Evolutionary conservation across 92 coral and sea anemone species (phyloP).

Genomic region (Zoanthus solanderi): DNA sequence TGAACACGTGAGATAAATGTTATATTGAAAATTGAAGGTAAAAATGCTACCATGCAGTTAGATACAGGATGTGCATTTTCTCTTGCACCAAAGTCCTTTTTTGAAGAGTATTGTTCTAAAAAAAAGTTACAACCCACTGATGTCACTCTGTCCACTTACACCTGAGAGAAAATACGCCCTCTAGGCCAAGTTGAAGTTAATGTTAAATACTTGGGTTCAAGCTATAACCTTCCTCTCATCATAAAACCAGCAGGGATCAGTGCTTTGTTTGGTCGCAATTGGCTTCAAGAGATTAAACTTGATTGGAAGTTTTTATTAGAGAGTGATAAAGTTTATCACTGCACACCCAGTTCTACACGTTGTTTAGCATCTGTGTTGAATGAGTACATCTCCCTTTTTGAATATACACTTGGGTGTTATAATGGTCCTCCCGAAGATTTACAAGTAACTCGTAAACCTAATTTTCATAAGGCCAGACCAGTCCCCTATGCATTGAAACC

Average conservation of each 20-base stretch:
- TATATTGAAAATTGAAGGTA: slow-evolving; percentile 49
- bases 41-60: not conserved
- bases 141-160: slow-evolving; percentile 60
- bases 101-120: slow-evolving; percentile 47
- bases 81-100: slow-evolving; percentile 59
- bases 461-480: slow-evolving; percentile 48
- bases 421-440: slow-evolving; percentile 51
- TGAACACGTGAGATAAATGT: slow-evolving; percentile 54
- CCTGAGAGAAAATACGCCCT: slow-evolving; percentile 59
- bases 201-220: slow-evolving; percentile 25
- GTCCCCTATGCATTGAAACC: slow-evolving; percentile 52
- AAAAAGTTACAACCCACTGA: slow-evolving; percentile 44
- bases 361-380: not conserved
- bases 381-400: not conserved
- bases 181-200: slow-evolving; percentile 45
- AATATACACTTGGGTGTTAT: slow-evolving; percentile 44
- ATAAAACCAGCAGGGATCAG: slow-evolving; percentile 8
- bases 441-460: slow-evolving; percentile 22
- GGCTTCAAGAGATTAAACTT: no score
- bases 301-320: no score
- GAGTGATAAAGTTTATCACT: no score
- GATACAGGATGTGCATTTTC: slow-evolving; percentile 56
- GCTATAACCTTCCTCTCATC: no score
- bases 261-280: not conserved
- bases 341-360: not conserved